Evolutionary conservation across 1,140 invertebrate genomes (phyloP).

Genomic region (Tenebrio molitor): DNA sequence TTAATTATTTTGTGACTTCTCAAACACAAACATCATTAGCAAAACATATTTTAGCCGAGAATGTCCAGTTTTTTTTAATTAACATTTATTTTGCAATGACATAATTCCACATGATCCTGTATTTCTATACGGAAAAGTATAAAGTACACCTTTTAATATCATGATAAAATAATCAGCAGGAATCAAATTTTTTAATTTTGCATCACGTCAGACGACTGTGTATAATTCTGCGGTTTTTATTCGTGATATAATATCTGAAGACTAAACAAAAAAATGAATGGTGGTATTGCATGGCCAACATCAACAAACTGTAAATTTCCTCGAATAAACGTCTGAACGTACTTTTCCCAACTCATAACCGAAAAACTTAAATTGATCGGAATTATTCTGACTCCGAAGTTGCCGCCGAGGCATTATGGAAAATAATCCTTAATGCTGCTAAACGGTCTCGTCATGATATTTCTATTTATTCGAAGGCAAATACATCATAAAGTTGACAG

Average conservation of each 20-base stretch:
- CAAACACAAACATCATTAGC: too few species aligned
- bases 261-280: not conserved
- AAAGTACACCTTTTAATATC: too few species aligned
- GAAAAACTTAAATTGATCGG: slow-evolving; percentile 3
- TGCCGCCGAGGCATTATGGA: slow-evolving; percentile 24
- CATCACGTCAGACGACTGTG: too few species aligned
- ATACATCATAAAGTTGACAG: slow-evolving; percentile 34
- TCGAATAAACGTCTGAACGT: not conserved
- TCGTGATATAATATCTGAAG: not conserved
- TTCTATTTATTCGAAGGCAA: slow-evolving; percentile 33
- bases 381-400: slow-evolving; percentile 14
- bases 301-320: slow-evolving; percentile 2
- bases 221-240: too few species aligned
- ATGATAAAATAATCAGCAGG: too few species aligned
- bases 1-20: too few species aligned
- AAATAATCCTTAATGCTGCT: slow-evolving; percentile 27
- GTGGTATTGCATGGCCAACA: not conserved
- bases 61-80: too few species aligned
- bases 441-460: slow-evolving; percentile 31
- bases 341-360: not conserved
- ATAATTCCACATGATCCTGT: too few species aligned
- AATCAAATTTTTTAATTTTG: too few species aligned
- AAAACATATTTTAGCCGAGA: too few species aligned
- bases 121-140: too few species aligned
- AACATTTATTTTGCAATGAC: too few species aligned